A percentile compares a stretch with the other conserved stretches of the same genome.
Conservation (phyloP, 2,888 invertebrate genomes). For the Corbicula japonica region DNA sequence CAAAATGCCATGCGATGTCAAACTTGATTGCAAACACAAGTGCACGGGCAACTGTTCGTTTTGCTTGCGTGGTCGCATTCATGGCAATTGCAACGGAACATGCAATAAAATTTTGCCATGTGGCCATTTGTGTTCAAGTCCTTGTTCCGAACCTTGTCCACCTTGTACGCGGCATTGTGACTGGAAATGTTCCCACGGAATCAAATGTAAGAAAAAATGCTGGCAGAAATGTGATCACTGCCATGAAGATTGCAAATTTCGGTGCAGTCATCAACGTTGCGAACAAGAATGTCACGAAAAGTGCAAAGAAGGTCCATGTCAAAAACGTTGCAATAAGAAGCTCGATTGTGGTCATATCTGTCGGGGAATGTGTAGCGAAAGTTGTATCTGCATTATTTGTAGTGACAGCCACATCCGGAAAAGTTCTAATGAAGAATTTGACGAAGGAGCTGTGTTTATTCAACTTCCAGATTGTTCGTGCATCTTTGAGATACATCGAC, state of each 20-base stretch:
- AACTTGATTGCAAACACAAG: constrained; percentile 71
- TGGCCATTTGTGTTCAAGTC: constrained; percentile 84
- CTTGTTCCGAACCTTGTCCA: constrained; percentile 85
- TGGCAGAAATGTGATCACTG: constrained; percentile 81
- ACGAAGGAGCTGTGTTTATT: constrained; percentile 87
- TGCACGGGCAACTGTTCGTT: constrained; percentile 86
- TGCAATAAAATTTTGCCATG: constrained; percentile 89
- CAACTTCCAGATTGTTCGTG: constrained; percentile 83
- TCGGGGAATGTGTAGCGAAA: constrained; percentile 91
- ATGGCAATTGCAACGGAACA: constrained; percentile 88
- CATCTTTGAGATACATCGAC: constrained; percentile 83
- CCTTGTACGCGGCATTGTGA: constrained; percentile 85
- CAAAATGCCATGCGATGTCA: constrained; percentile 60
- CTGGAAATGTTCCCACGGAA: constrained; percentile 80
- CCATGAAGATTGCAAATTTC: constrained; percentile 81
- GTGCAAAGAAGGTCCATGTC: constrained; percentile 83
- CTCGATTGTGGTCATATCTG: constrained; percentile 89
- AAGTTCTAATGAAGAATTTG: constrained; percentile 88
- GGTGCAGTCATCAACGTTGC: constrained; percentile 81
- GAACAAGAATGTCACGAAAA: constrained; percentile 80
- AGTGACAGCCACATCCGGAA: constrained; percentile 80
- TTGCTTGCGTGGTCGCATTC: constrained; percentile 88
- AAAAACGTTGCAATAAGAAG: constrained; percentile 81
- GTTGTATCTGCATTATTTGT: constrained; percentile 88
- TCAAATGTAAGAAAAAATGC: constrained; percentile 78